Conservation (phyloP, 1,140 invertebrate species). For the Protaetia brevitarsis region DNA sequence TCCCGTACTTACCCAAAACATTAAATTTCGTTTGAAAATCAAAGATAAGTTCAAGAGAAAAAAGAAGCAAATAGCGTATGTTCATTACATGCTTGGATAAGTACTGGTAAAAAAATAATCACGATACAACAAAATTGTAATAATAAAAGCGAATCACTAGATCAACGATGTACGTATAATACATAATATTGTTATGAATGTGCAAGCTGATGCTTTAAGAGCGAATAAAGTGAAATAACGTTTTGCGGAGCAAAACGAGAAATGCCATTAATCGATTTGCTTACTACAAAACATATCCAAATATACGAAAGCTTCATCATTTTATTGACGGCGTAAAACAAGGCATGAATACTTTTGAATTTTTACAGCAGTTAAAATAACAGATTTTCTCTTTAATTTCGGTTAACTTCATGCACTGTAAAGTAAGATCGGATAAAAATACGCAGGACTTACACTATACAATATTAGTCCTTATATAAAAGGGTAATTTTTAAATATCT, state of each 20-base stretch:
- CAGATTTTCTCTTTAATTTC: too few relatives aligned
- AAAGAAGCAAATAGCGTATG: slow-evolving; percentile 19
- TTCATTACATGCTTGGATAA: slow-evolving; percentile 44
- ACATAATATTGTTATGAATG: too few relatives aligned
- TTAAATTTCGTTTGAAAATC: slow-evolving; percentile 23
- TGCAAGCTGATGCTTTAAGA: not conserved
- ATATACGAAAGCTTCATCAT: not conserved
- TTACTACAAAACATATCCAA: not conserved
- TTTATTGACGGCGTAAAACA: too few relatives aligned
- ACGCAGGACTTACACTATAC: too few relatives aligned
- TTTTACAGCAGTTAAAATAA: too few relatives aligned
- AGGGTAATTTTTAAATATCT: too few relatives aligned
- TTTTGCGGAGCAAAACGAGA: not conserved
- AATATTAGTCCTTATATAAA: too few relatives aligned
- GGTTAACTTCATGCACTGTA: too few relatives aligned
- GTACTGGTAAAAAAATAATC: slow-evolving; percentile 40
- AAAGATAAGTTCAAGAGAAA: not conserved
- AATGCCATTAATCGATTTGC: not conserved
- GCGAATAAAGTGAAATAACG: not conserved
- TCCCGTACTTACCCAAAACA: slow-evolving; percentile 57
- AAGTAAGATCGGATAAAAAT: too few relatives aligned
- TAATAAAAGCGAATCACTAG: not conserved
- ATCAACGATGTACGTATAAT: not conserved
- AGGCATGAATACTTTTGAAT: too few relatives aligned
- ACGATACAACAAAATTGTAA: too few relatives aligned